Evolutionary conservation across 92 coral and sea anemone genomes (phyloP), one percentile per base, ranked within the genome.

Genomic region (Hydrozoanthus gracilis): DNA sequence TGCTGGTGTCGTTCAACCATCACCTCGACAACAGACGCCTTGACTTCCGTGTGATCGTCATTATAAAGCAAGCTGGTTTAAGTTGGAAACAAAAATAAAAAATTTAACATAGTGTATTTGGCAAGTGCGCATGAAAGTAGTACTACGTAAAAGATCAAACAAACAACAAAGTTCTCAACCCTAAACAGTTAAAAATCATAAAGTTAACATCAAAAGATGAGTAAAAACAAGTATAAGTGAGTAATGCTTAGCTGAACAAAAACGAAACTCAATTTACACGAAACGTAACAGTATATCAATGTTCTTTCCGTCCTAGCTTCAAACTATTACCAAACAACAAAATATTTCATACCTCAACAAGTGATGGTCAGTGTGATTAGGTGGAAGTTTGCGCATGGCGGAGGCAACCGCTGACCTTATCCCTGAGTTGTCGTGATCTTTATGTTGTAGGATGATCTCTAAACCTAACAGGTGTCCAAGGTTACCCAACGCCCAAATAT

Each of bases 401-500:
- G 96, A 92, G 3, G 92, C 92, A 5, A 92, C 98, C 65, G 96
- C 98, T 80, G 94, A 89, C n/a, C 98, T 86, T 35, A 96, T 92
- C 46, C 92, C 95, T 20, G 98, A 96, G 91, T 90, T 94, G 73
- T 96, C 98, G 85, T 96, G 96, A 85, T 96, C 91, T 51, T 86
- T 76, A 62, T 94, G 96, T 46, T 88, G 71, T 15, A 95, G 82
- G 87, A 96, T 88, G 5, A 90, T 79, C 6, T 91, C 86, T 35
- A 96, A 89, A 4, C 96, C 95, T 8, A 95, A 91, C 20, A 73
- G 77, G 65, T 96, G 98, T 8, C 98, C 98, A 20, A 96, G 93
- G 88, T 96, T 96, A 16, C 98, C 98, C 50, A 91, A 94, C 44
- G 98, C 98, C 98, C 98, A 96, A 64, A 96, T 83, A 83, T 96